Base-by-base conservation (phyloP, 1,140 invertebrate species). In the Hirudo medicinalis region DNA sequence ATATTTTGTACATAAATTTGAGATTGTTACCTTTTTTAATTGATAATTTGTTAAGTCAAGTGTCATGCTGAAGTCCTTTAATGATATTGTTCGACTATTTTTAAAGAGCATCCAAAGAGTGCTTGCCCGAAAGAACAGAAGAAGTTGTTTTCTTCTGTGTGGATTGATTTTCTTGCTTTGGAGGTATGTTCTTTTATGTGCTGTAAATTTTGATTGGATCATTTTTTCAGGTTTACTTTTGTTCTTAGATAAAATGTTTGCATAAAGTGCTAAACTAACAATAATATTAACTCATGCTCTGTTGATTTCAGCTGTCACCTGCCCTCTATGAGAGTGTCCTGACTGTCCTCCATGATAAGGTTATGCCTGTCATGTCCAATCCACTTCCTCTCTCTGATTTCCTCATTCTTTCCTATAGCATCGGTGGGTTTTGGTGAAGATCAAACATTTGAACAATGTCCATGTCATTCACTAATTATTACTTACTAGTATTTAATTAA, bases 351-450 rank as follows among this genome's bases (percentile, higher is more conserved):
- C 85, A 93, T 55, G 91, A 94, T 78, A 86, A 88, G 73, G 85
- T 94, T 17, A 86, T 96, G 82, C 86, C 87, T 19, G 86, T 91
- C 80, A 83, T 97, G 72, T 85, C 88, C 25, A 88, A 88, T 77
- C 92, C 93, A 11, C 83, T 94, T 60, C 80, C 90, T 53, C 83
- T 94, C 74, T 91, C 91, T n/a, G 92, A 96, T 78, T 95, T 93
- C 82, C 84, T 97, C 9, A 91, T 94, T 84, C 87, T 92, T 77
- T 91, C 91, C 17, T 87, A 94, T 71, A 89, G 92, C 78, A 84
- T 88, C 55, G 90, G 89, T 89, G 78, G 3, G 43, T 76, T 71
- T 29, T 76, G 69, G 67, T 17, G 11, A 25, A n/a, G 67, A 27
- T 36, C 19, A 67, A 22, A 57, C 57, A 53, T 27, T 6, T 54